Conservation (phyloP, 2,888 invertebrate genomes). For the Galerucella nymphaeae region DNA sequence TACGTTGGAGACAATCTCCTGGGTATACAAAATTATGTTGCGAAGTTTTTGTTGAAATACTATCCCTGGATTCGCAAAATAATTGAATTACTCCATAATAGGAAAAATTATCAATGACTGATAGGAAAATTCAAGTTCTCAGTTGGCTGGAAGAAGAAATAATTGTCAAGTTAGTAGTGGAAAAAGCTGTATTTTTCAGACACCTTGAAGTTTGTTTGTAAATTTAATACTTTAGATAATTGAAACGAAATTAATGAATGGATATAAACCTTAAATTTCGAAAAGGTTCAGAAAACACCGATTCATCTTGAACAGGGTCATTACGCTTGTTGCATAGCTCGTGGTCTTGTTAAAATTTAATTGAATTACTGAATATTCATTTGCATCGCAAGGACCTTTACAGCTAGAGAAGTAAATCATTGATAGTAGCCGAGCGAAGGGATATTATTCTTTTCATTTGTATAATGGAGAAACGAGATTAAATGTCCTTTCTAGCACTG, state of each 20-base stretch:
- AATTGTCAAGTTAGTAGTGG: too few relatives aligned
- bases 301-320: background rate
- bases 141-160: too few relatives aligned
- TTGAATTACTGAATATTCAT: conserved; percentile 1
- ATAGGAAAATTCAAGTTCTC: too few relatives aligned
- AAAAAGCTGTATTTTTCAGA: too few relatives aligned
- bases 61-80: too few relatives aligned
- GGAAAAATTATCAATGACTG: too few relatives aligned
- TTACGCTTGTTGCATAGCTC: background rate
- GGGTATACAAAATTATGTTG: too few relatives aligned
- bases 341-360: background rate
- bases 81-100: too few relatives aligned
- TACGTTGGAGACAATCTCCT: too few relatives aligned
- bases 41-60: too few relatives aligned
- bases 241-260: background rate
- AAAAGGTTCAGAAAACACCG: background rate
- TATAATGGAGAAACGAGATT: conserved; percentile 18
- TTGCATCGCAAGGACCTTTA: background rate
- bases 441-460: conserved; percentile 1
- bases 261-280: background rate
- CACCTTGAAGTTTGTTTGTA: too few relatives aligned
- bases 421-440: background rate
- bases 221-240: background rate
- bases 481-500: background rate
- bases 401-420: background rate